phyloP scores from a whole-genome alignment of 2,888 invertebrate genomes.

The Idaea biselata region DNA sequence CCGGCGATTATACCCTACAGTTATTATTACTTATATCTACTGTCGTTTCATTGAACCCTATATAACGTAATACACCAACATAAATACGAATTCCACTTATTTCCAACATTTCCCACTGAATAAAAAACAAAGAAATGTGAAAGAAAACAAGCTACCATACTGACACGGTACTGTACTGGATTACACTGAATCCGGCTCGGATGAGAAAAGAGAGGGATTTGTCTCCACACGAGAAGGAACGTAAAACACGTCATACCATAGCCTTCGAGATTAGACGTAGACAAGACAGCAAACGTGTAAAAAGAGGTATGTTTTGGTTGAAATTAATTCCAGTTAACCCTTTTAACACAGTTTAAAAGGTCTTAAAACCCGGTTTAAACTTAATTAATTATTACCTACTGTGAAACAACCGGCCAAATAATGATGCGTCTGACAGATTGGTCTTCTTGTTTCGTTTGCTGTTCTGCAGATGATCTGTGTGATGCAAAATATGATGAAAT shows the following conservation, averaged over 20 bases:
- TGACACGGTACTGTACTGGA: not conserved
- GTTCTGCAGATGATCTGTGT: too few relatives aligned
- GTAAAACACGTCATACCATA: not conserved
- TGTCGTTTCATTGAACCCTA: too few relatives aligned
- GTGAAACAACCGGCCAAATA: too few relatives aligned
- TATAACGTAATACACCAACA: not conserved
- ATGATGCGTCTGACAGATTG: too few relatives aligned
- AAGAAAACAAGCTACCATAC: not conserved
- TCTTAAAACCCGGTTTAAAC: not conserved
- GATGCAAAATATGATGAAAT: too few relatives aligned
- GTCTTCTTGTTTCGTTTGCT: too few relatives aligned
- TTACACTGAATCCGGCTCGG: not conserved
- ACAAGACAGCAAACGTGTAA: not conserved
- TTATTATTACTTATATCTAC: too few relatives aligned
- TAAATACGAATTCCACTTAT: not conserved
- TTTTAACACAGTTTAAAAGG: not conserved
- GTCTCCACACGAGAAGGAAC: not conserved
- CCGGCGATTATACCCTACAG: too few relatives aligned
- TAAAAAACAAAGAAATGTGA: not conserved
- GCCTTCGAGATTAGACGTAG: not conserved
- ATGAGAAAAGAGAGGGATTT: not conserved
- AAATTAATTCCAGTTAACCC: not conserved
- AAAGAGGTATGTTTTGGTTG: not conserved
- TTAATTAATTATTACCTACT: too few relatives aligned
- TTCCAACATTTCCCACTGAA: not conserved